Base-by-base conservation (phyloP, 1,140 invertebrate species). In the Plodia interpunctella region DNA sequence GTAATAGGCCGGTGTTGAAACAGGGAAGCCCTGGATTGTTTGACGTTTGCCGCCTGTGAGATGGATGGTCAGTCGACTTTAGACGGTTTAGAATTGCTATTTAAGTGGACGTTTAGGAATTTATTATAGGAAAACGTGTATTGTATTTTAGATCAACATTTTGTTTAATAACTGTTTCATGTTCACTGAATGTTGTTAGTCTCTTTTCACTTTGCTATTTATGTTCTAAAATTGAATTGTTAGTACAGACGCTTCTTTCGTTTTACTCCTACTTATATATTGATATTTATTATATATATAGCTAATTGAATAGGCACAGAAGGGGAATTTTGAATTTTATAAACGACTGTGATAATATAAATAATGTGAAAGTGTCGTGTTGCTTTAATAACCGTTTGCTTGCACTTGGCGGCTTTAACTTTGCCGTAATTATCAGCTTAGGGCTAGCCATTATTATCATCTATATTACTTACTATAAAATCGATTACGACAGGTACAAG, bases 1-100 rank as follows among this genome's bases (percentile, higher is more conserved):
- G 68, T 80, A 80, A 77, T 80, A 70, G 72, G 51, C 52, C 55
- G 65, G 71, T 76, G 78, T 73, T 78, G 75, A 80, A 80, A 80
- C 65, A 63, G 71, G 73, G 69, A 74, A 78, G 68, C 66, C 62
- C 66, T 70, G 60, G 65, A 59, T 62, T 68, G 69, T 74, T 70
- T 70, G 72, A 72, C 72, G 66, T 71, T 63, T 62, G 66, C 65
- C 68, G 66, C 64, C 51, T 50, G 19, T 63, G 66, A 74, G 71
- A 74, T 73, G 65, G 68, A 76, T 76, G 75, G 51, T 57, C 52
- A 59, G 60, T 57, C 49, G 59, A 59, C 62, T 65, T 68, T 67
- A 38, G 62, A 62, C 62, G 65, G 70, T 72, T 77, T 70, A 69
- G 68, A 60, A 66, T 69, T 56, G 66, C 59, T 60, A 60, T 63